Percentiles rank a stretch among this genome's conserved stretches.
Conservation (phyloP, 2,797 vertebrate species). For the Cheirogaleus major region DNA sequence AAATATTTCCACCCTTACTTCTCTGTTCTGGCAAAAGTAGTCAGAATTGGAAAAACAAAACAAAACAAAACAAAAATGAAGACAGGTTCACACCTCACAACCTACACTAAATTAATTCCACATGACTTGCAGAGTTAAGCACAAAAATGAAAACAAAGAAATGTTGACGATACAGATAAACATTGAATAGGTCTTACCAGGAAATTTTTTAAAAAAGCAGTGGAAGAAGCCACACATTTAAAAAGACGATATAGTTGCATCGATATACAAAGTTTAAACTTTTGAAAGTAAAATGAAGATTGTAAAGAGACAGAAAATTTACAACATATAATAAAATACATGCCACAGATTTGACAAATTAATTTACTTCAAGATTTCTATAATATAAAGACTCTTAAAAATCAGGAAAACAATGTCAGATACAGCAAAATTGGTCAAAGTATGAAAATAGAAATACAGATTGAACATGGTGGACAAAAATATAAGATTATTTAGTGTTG, state of each 20-base stretch:
- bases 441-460: neutral
- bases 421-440: neutral
- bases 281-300: neutral
- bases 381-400: neutral
- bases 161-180: neutral
- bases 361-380: neutral
- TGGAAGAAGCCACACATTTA: neutral
- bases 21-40: neutral
- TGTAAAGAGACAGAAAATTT: neutral
- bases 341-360: neutral
- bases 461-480: neutral
- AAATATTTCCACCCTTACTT: neutral
- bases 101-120: neutral
- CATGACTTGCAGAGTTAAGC: neutral
- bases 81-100: neutral
- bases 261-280: neutral
- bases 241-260: neutral
- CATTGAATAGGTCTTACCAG: neutral
- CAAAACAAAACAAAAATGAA: neutral
- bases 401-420: neutral
- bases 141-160: constrained; percentile 1
- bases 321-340: neutral
- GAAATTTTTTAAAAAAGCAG: neutral
- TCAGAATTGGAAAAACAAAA: neutral
- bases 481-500: neutral